A percentile compares a stretch with the other conserved stretches of the same genome.
phyloP scores from a whole-genome alignment of 2,888 invertebrate genomes.

The Rotaria sp. region DNA sequence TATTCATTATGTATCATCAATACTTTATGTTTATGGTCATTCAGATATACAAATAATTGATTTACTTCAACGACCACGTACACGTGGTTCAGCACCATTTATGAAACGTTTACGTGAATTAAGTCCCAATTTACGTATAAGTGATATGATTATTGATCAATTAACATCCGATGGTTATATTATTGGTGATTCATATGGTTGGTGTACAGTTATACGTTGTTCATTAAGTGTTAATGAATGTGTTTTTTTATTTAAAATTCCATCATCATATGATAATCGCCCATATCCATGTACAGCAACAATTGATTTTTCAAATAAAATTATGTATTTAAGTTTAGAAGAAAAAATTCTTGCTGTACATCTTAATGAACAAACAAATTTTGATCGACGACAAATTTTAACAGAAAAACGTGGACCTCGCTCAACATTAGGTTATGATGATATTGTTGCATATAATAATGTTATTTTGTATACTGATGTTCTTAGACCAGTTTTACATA shows the following conservation, averaged over 20 bases:
- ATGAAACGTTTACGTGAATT: slow-evolving; percentile 17
- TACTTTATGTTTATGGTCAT: slow-evolving; percentile 27
- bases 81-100: slow-evolving; percentile 23
- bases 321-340: slow-evolving; percentile 30
- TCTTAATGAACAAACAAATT: slow-evolving; percentile 25
- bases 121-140: slow-evolving; percentile 16
- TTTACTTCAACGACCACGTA: slow-evolving; percentile 6
- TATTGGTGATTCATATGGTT: slow-evolving; percentile 25
- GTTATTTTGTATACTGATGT: background rate
- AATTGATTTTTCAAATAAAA: slow-evolving; percentile 9
- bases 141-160: slow-evolving; percentile 21
- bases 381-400: background rate
- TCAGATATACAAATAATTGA: slow-evolving; percentile 20
- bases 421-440: slow-evolving; percentile 26
- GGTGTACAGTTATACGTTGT: slow-evolving; percentile 26
- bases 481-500: slow-evolving; percentile 17
- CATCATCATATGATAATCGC: slow-evolving; percentile 17
- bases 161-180: slow-evolving; percentile 22
- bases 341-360: background rate
- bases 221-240: slow-evolving; percentile 22
- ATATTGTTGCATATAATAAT: background rate
- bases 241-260: background rate
- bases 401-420: slow-evolving; percentile 14
- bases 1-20: slow-evolving; percentile 19
- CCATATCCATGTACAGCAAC: slow-evolving; percentile 16